Conservation (phyloP, 2,113 vertebrate species). For the Typhlomys cinereus region DNA sequence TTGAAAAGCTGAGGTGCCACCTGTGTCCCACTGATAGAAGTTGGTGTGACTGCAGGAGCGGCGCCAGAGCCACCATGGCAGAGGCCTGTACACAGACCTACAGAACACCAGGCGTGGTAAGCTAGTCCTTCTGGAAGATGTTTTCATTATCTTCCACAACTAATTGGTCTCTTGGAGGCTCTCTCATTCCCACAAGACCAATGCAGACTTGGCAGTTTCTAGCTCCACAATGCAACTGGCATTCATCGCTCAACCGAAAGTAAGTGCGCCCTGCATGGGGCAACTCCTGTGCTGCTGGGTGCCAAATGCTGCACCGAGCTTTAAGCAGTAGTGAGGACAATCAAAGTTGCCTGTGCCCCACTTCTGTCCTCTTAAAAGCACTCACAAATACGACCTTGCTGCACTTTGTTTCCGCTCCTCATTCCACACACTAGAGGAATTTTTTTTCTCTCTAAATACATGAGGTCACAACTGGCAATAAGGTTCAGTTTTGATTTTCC, state of each 20-base stretch:
- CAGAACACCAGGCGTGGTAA: not conserved
- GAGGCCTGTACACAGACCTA: not conserved
- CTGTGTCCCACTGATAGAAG: not conserved
- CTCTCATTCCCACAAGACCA: constrained; percentile 1
- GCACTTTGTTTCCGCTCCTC: not conserved
- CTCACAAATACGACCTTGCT: not conserved
- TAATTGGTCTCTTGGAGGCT: constrained; percentile 67
- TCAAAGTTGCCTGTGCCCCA: constrained; percentile 42
- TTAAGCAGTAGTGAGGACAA: constrained; percentile 57
- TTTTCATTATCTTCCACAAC: constrained; percentile 56
- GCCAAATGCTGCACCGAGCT: not conserved
- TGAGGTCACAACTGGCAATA: not conserved
- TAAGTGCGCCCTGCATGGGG: constrained; percentile 30
- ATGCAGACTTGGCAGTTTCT: not conserved
- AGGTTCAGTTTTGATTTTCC: constrained; percentile 31
- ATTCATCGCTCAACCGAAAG: constrained; percentile 57
- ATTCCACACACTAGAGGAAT: constrained; percentile 9
- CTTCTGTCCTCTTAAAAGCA: not conserved
- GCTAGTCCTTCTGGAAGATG: not conserved
- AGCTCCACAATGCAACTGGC: not conserved
- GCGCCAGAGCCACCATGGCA: not conserved
- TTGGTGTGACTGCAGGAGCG: not conserved
- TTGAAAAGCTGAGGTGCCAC: not conserved
- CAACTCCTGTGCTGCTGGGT: constrained; percentile 28
- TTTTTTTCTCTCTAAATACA: no score